A percentile compares a stretch with the other conserved stretches of the same genome.
phyloP scores from a whole-genome alignment of 2,888 invertebrate genomes.

The Trachelus stipa region DNA sequence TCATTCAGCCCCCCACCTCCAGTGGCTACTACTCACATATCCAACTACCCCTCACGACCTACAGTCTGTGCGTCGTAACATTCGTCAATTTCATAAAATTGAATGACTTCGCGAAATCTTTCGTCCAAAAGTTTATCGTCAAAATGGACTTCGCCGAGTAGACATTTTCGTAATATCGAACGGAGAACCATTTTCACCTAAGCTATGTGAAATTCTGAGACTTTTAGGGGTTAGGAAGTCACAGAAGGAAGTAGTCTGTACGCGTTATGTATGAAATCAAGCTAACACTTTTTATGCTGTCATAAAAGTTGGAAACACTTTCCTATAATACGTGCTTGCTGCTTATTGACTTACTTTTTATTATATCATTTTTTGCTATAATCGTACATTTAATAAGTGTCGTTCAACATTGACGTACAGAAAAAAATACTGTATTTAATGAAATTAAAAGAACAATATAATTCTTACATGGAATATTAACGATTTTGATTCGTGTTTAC shows the following conservation, averaged over 20 bases:
- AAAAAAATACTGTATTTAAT: no score
- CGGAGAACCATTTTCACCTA: background rate
- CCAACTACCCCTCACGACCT: background rate
- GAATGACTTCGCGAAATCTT: constrained; percentile 28
- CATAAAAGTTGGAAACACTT: background rate
- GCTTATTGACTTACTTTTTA: no score
- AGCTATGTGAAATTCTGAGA: background rate
- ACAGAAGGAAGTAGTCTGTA: background rate
- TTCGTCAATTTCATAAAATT: constrained; percentile 41
- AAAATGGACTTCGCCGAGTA: background rate
- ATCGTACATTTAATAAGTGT: no score
- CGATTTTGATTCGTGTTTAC: no score
- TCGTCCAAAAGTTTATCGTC: background rate
- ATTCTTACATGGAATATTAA: no score
- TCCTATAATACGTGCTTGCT: background rate
- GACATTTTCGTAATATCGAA: background rate
- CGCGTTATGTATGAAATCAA: background rate
- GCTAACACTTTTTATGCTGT: background rate
- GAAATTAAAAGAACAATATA: no score
- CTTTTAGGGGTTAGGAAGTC: background rate
- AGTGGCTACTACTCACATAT: background rate
- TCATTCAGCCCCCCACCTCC: background rate
- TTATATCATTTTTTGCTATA: no score
- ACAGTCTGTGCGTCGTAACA: constrained; percentile 24
- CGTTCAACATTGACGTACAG: no score